Evolutionary conservation across 2,113 vertebrate genomes (phyloP), one percentile per base, ranked within the genome.

Genomic region (Cynopterus brachyotis): DNA sequence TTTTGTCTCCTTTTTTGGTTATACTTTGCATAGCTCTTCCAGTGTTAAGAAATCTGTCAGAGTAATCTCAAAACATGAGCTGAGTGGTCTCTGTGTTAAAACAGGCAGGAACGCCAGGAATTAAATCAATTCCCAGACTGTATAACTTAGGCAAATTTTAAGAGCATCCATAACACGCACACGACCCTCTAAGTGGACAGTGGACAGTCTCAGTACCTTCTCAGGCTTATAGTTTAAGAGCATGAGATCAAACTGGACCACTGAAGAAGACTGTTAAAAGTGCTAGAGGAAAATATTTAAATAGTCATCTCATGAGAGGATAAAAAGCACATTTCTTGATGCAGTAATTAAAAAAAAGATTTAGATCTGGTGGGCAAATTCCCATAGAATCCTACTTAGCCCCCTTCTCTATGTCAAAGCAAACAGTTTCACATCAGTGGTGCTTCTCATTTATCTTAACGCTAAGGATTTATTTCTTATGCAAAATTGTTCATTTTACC

Each of bases 401-500:
- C n/a, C 9, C 62, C 22, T 96, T 91, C 94, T 96, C 93, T 95
- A 87, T 80, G 87, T 94, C 91, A 95, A 93, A 96, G 89, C 94
- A 97, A 97, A 97, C 91, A 59, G 93, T 96, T 96, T 96, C 91
- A 95, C 96, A 91, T 93, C 93, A 94, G 50, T 6, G 32, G 72
- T 73, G 92, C 66, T 93, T 95, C 92, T 95, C 78, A 94, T 96
- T 96, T 95, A 80, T 91, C 95, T 96, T 96, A 96, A 94, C 81
- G 82, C 85, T 94, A 73, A 91, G 73, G 82, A 97, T 97, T 95
- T 96, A 86, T 86, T 97, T 96, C 93, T 95, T 95, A 96, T 80
- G 96, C 91, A 97, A 97, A 97, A 96, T 28, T 91, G 79, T 97
- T 96, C 88, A 78, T 89, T 97, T 94, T n/a, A 86, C 75, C 91